Percentiles rank a stretch among this genome's conserved stretches.
phyloP scores from a whole-genome alignment of 2,888 invertebrate genomes.

The Cremastobaeus sp. region DNA sequence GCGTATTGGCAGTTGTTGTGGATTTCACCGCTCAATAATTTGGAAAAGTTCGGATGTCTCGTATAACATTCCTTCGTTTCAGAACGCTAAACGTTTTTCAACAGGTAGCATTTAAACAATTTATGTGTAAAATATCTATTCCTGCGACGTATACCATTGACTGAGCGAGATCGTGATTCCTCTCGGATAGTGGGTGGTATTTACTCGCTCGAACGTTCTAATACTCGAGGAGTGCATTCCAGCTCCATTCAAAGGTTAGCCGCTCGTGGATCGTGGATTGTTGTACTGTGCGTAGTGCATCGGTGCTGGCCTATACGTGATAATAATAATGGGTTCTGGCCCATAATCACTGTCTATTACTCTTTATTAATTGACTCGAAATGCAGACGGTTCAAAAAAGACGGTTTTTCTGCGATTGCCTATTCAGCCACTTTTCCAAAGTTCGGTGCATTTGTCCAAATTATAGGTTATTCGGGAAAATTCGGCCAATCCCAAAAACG shows the following conservation, averaged over 20 bases:
- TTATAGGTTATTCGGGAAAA: no score
- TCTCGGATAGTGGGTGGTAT: slow-evolving; percentile 58
- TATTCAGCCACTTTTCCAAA: no score
- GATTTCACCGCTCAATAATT: no score
- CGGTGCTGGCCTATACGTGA: slow-evolving; percentile 36
- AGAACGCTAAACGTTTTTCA: slow-evolving; percentile 29
- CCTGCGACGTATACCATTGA: slow-evolving; percentile 51
- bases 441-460: no score
- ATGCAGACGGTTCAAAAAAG: no score
- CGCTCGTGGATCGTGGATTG: slow-evolving; percentile 49
- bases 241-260: slow-evolving; percentile 58
- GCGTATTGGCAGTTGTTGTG: slow-evolving; percentile 14
- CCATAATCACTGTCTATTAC: slow-evolving; percentile 36
- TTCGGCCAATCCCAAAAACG: no score
- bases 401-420: no score
- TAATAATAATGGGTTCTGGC: slow-evolving; percentile 35
- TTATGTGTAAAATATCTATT: slow-evolving; percentile 55
- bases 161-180: slow-evolving; percentile 58
- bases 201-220: slow-evolving; percentile 45
- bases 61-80: slow-evolving; percentile 29
- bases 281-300: slow-evolving; percentile 55
- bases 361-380: slow-evolving; percentile 25
- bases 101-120: slow-evolving; percentile 59
- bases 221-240: slow-evolving; percentile 51
- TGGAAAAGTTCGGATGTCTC: no score